Conservation (phyloP, 2,888 invertebrate species). For the Boloria euphrosyne region DNA sequence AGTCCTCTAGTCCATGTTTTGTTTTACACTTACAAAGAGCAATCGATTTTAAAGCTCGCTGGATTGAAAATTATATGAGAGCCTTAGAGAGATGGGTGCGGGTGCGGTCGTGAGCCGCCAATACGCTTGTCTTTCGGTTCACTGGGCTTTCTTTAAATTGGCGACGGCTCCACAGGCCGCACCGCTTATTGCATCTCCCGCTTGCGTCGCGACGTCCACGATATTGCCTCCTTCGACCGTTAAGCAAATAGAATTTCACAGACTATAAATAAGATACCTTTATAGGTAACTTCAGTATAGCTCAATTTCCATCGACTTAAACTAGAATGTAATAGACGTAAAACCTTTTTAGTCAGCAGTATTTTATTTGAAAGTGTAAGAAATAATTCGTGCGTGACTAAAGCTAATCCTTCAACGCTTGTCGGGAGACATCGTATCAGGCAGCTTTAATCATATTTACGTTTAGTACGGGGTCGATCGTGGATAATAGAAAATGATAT, state of each 20-base stretch:
- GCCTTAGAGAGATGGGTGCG: conserved; percentile 69
- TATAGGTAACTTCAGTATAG: conserved; percentile 69
- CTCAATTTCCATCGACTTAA: conserved; percentile 66
- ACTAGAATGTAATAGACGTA: conserved; percentile 33
- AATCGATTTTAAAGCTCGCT: conserved; percentile 81
- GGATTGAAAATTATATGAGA: conserved; percentile 82
- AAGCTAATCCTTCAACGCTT: conserved; percentile 69
- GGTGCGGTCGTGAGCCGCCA: conserved; percentile 78
- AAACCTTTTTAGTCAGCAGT: not conserved
- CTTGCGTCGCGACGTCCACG: conserved; percentile 77
- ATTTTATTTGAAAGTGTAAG: conserved; percentile 40
- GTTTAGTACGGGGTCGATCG: conserved; percentile 55
- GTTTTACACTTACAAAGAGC: conserved; percentile 79
- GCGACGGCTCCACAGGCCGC: conserved; percentile 79
- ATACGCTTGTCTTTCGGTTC: conserved; percentile 83
- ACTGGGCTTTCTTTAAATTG: conserved; percentile 84
- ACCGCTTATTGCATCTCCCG: conserved; percentile 79
- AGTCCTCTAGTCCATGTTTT: conserved; percentile 56
- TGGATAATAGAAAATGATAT: conserved; percentile 65
- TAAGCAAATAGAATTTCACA: conserved; percentile 80
- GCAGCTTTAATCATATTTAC: conserved; percentile 72
- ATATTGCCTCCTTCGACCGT: conserved; percentile 81
- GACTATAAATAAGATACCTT: conserved; percentile 75
- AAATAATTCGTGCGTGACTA: conserved; percentile 73
- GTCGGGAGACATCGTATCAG: conserved; percentile 65